Base-by-base conservation (phyloP, 1,140 invertebrate genomes). In the Brachionus rotundiformis region DNA sequence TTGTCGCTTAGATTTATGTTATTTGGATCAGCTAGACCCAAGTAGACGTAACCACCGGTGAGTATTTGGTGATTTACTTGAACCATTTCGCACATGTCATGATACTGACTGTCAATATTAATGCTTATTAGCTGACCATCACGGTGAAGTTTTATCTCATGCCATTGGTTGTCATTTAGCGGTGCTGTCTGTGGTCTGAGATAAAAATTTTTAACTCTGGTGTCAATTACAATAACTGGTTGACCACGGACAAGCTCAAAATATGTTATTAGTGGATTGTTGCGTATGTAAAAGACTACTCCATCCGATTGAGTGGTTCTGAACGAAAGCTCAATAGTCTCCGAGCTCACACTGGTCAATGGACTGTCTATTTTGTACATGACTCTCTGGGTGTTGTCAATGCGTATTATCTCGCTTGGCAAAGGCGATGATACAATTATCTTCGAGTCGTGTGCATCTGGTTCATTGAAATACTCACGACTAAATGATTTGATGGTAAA, bases 361-460 rank as follows among this genome's bases (percentile, higher is more conserved):
- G 76, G 76, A 27, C 44, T 59, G 33, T 79, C 76, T 54, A 79
- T 79, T 59, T 79, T 79, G 33, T 79, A 79, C 76, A 79, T 79
- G 19, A 79, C 76, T 31, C 76, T 25, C 16, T 79, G 76, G 5
- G 27, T 79, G 29, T 79, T 79, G 36, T 79, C 76, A 31, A 79
- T 79, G 23, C 59, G 47, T 13, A 79, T 79, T 33, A 79, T 79
- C 19, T 79, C 76, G 36, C 76, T 54, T 2, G 76, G 76, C 29
- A 36, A 29, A 0, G 76, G 76, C 23, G 76, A 79, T 8, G 76
- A 79, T 1, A 79, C 76, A 0, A 79, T 13, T 19, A 79, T 79
- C 59, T 63, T 54, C 6, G 76, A 79, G 29, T 79, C 76, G 19
- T 31, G 47, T 10, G 16, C 44, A 23, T 79, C 36, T 11, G 31